Conservation (phyloP, 2,888 invertebrate species). For the Buathra laborator region DNA sequence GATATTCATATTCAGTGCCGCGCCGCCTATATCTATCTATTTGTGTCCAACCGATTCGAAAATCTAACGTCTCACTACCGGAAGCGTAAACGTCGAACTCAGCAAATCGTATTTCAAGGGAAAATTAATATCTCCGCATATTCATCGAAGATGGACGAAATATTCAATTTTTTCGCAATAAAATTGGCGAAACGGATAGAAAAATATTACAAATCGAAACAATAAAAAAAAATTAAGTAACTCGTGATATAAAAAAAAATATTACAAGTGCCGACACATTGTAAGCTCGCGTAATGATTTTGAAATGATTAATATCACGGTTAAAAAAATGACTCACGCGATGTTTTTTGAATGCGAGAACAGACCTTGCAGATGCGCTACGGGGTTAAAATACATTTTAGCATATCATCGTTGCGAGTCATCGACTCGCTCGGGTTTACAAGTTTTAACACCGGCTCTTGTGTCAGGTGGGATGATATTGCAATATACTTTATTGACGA, state of each 20-base stretch:
- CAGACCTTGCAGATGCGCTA: neutral
- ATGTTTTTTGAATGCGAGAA: neutral
- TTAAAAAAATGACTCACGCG: conserved; percentile 34
- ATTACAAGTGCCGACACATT: no score
- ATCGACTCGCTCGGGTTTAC: neutral
- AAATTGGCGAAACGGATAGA: no score
- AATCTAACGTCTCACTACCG: conserved; percentile 38
- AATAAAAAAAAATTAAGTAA: no score
- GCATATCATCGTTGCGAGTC: conserved; percentile 33
- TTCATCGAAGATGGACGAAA: no score
- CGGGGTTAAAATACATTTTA: conserved; percentile 8
- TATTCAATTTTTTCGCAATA: no score
- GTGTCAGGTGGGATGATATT: neutral
- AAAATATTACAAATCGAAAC: no score
- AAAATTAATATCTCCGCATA: no score
- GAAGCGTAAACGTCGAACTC: conserved; percentile 31
- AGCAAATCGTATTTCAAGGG: neutral
- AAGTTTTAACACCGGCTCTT: neutral
- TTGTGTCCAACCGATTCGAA: conserved; percentile 60
- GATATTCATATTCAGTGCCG: conserved; percentile 77
- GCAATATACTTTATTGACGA: neutral
- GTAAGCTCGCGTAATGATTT: neutral
- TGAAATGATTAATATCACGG: conserved; percentile 7
- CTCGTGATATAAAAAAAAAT: no score
- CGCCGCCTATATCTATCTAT: conserved; percentile 5